Conservation (phyloP, 2,113 vertebrate genomes). For the Clupea harengus region DNA sequence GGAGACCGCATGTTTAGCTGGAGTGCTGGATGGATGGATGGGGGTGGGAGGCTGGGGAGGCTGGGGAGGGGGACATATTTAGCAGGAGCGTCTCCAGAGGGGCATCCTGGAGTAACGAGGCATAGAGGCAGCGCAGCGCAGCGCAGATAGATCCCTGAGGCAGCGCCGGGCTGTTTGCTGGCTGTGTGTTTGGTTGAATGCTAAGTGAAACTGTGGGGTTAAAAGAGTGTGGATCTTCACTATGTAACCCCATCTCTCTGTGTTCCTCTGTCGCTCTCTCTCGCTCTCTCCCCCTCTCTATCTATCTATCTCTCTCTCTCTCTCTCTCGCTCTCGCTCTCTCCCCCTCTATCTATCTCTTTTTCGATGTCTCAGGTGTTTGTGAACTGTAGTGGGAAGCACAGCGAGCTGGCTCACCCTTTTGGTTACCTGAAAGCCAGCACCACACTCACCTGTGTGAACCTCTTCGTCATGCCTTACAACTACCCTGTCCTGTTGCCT, state of each 20-base stretch:
- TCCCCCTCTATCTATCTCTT: neutral
- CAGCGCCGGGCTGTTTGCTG: neutral
- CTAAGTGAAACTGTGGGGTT: neutral
- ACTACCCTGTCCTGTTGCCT: slow-evolving; percentile 93
- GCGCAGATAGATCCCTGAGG: neutral
- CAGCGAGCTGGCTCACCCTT: slow-evolving; percentile 93
- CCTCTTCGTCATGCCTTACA: slow-evolving; percentile 98
- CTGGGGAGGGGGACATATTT: neutral
- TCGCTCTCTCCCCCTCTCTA: neutral
- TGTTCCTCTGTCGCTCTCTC: neutral
- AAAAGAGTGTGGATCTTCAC: neutral
- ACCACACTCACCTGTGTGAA: slow-evolving; percentile 96
- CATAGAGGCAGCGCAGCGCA: neutral
- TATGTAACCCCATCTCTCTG: neutral
- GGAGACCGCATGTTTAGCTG: neutral
- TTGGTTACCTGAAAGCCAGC: slow-evolving; percentile 97
- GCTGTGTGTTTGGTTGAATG: neutral
- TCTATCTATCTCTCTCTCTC: neutral
- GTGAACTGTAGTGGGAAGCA: slow-evolving; percentile 98
- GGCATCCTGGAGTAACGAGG: neutral
- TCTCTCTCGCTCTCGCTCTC: neutral
- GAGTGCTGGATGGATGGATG: neutral
- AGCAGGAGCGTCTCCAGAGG: neutral
- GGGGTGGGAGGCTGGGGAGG: too few relatives aligned
- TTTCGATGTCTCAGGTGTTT: slow-evolving; percentile 78